Conservation (phyloP, 2,797 vertebrate species). For the Gadopsis bispinosus region DNA sequence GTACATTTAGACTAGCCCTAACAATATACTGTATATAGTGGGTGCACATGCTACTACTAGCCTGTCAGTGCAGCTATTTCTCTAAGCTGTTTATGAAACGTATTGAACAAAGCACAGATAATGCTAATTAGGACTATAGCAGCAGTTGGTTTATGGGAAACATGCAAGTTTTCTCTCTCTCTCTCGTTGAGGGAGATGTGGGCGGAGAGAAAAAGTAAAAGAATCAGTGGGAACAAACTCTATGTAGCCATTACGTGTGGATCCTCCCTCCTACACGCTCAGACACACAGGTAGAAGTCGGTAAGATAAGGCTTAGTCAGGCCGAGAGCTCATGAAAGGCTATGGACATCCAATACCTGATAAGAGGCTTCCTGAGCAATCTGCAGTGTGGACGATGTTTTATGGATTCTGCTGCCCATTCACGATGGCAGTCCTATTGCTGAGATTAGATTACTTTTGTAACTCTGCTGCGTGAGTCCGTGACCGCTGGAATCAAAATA, state of each 20-base stretch:
- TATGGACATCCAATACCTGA: constrained; percentile 26
- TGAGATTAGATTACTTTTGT: constrained; percentile 15
- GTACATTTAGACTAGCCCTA: not conserved
- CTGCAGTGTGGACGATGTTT: constrained; percentile 16
- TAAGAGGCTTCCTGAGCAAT: constrained; percentile 53
- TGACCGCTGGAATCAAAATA: constrained; percentile 13
- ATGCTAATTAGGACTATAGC: constrained; percentile 31
- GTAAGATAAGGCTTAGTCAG: constrained; percentile 51
- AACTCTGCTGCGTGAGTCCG: not conserved
- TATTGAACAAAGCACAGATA: constrained; percentile 29
- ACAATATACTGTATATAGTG: not conserved
- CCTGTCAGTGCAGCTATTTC: constrained; percentile 23
- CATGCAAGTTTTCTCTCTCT: constrained; percentile 10
- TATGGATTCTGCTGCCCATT: constrained; percentile 32
- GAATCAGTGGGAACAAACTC: constrained; percentile 59
- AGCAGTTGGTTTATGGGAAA: constrained; percentile 46
- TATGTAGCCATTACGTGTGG: constrained; percentile 52
- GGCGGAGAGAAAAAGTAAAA: constrained; percentile 45
- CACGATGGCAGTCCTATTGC: constrained; percentile 1
- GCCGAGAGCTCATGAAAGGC: constrained; percentile 41
- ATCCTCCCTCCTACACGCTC: constrained; percentile 57
- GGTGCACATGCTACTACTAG: not conserved
- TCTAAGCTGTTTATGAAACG: constrained; percentile 11
- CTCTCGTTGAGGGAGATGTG: constrained; percentile 37
- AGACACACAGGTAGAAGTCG: constrained; percentile 43